Conservation (phyloP, 2,113 vertebrate genomes). For the Alosa alosa region DNA sequence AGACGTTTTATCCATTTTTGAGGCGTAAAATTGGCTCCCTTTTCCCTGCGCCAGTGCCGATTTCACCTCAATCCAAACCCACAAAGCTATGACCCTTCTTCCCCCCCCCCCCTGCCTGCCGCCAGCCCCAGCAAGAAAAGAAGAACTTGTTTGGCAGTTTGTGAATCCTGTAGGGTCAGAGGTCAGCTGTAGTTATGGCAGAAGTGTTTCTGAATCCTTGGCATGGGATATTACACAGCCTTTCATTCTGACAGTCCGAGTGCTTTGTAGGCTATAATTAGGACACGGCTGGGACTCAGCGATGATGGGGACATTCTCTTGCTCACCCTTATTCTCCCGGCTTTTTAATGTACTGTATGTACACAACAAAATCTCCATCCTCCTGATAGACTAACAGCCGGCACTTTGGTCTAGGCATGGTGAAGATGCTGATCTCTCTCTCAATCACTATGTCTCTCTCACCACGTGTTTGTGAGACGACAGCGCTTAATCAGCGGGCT, state of each 20-base stretch:
- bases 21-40: neutral
- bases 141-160: neutral
- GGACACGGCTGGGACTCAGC: neutral
- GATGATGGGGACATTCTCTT: neutral
- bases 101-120: neutral
- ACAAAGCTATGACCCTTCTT: neutral
- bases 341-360: neutral
- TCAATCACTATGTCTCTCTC: conserved; percentile 12
- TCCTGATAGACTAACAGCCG: neutral
- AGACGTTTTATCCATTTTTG: neutral
- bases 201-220: neutral
- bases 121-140: neutral
- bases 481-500: neutral
- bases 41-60: conserved; percentile 12
- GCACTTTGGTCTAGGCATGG: neutral
- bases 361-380: neutral
- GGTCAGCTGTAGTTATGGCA: neutral
- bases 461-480: neutral
- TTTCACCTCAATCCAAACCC: conserved; percentile 3
- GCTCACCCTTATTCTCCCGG: neutral
- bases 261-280: neutral
- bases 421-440: neutral
- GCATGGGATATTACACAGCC: neutral
- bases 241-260: neutral
- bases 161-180: neutral